Percentiles rank a stretch among this genome's conserved stretches.
Evolutionary conservation across 2,113 vertebrate species (phyloP).

Genomic region (Poeciliopsis occidentalis): DNA sequence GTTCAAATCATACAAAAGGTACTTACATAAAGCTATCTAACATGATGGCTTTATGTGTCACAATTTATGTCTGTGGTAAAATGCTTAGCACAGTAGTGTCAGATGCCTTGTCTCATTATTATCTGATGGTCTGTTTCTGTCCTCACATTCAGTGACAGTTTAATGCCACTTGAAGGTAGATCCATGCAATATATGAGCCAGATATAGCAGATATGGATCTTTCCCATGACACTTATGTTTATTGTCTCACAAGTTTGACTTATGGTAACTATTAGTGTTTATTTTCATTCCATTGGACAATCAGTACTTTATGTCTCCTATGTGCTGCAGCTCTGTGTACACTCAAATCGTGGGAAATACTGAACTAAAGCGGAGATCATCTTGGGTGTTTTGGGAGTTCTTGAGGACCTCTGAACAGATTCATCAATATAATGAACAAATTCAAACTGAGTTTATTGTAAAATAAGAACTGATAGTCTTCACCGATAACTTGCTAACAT

Average conservation of each 20-base stretch:
- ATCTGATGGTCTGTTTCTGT: constrained; percentile 24
- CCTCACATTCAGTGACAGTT: constrained; percentile 49
- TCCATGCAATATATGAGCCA: constrained; percentile 45
- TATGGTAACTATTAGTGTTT: constrained; percentile 41
- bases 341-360: constrained; percentile 44
- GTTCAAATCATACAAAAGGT: constrained; percentile 7
- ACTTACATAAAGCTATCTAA: not conserved
- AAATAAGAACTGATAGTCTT: not conserved
- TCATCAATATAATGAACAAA: not conserved
- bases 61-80: constrained; percentile 48
- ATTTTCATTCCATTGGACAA: constrained; percentile 48
- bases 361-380: not conserved
- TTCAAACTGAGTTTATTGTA: not conserved
- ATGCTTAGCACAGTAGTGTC: constrained; percentile 22
- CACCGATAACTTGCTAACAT: not conserved
- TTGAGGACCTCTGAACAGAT: not conserved
- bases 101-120: constrained; percentile 40
- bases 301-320: constrained; percentile 38
- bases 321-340: constrained; percentile 6
- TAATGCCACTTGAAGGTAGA: constrained; percentile 33
- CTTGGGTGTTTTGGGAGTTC: not conserved
- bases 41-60: constrained; percentile 43
- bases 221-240: constrained; percentile 53
- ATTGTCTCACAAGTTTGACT: constrained; percentile 30
- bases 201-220: constrained; percentile 18